Conservation (phyloP, 2,113 vertebrate species). For the Prochilodus magdalenae region DNA sequence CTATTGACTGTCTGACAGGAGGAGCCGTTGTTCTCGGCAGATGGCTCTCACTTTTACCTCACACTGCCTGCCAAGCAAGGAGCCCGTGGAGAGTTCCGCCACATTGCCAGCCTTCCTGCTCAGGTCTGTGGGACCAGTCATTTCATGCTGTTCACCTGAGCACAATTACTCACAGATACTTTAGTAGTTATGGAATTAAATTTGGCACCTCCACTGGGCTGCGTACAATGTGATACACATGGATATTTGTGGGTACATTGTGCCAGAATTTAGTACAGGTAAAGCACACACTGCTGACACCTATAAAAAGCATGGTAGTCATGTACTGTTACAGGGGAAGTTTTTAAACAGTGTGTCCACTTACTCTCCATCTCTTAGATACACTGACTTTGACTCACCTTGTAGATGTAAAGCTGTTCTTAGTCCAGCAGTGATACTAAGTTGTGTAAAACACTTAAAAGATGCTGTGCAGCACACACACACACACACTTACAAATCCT, state of each 20-base stretch:
- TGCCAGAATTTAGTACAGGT: neutral
- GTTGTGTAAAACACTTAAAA: too few relatives aligned
- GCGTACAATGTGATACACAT: neutral
- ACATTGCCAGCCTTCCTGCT: slow-evolving; percentile 75
- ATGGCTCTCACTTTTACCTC: slow-evolving; percentile 77
- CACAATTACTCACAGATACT: neutral
- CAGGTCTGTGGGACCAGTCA: slow-evolving; percentile 70
- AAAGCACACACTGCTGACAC: neutral
- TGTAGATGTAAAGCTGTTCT: too few relatives aligned
- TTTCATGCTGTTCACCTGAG: slow-evolving; percentile 17
- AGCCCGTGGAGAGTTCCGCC: slow-evolving; percentile 80
- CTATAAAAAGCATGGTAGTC: neutral
- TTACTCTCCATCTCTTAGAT: too few relatives aligned
- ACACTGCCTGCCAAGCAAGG: slow-evolving; percentile 81
- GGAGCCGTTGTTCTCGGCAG: slow-evolving; percentile 74
- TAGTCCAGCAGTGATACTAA: too few relatives aligned
- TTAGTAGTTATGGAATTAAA: neutral
- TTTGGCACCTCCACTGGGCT: neutral
- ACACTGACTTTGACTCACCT: too few relatives aligned
- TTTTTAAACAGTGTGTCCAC: too few relatives aligned
- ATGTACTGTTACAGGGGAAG: too few relatives aligned
- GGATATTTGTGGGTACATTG: neutral
- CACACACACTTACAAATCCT: too few relatives aligned
- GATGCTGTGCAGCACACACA: too few relatives aligned
- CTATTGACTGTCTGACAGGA: slow-evolving; percentile 68